These are phyloP conservation scores for Tanypteryx hageni DNA, from an alignment of 2,888 invertebrate species.

Conservation along the genomic window DNA sequence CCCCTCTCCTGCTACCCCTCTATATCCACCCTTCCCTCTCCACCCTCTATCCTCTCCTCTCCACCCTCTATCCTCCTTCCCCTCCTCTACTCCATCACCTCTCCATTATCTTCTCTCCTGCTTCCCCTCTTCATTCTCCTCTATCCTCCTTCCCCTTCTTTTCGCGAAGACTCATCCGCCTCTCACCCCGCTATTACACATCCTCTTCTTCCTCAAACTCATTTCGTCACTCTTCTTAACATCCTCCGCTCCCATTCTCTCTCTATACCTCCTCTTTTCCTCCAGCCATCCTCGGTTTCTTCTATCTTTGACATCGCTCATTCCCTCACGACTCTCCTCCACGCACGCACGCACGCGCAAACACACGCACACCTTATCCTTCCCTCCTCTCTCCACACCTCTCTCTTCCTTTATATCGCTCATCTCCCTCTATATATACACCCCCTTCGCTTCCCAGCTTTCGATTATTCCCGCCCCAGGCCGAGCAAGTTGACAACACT, in stretches of 20 bases:
- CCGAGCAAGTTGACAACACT: constrained; percentile 20
- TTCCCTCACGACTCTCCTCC: too few species aligned
- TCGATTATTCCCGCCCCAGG: not conserved
- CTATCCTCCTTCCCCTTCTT: too few species aligned
- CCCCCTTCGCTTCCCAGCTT: not conserved
- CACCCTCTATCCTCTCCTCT: not conserved
- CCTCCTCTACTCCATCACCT: too few species aligned
- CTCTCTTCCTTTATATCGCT: not conserved
- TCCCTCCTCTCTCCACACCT: not conserved
- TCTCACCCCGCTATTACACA: too few species aligned
- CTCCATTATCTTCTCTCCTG: too few species aligned
- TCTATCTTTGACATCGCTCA: not conserved
- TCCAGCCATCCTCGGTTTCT: not conserved
- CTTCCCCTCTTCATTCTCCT: too few species aligned
- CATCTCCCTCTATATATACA: not conserved
- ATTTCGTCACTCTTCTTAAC: too few species aligned
- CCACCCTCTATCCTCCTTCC: not conserved
- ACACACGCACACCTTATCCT: not conserved
- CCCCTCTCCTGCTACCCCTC: not conserved
- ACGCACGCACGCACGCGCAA: not conserved
- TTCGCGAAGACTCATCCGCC: too few species aligned
- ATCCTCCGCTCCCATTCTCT: not conserved
- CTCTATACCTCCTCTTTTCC: not conserved
- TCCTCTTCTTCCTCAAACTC: too few species aligned
- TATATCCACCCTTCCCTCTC: not conserved